Evolutionary conservation across 2,888 invertebrate species (phyloP).

Genomic region (Tanytarsus gracilentus): DNA sequence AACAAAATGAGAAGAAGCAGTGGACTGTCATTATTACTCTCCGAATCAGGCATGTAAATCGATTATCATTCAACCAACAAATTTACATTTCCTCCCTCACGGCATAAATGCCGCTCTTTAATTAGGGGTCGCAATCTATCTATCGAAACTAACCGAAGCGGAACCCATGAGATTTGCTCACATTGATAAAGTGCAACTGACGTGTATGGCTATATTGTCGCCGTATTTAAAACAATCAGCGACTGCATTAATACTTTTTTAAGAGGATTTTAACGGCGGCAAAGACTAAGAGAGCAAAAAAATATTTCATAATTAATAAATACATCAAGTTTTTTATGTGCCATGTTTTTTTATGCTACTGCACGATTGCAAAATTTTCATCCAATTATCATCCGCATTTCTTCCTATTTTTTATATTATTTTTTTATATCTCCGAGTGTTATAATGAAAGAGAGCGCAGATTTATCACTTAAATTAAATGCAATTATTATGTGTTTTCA

Average conservation of each 20-base stretch:
- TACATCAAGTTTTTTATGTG: too few relatives aligned
- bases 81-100: not conserved
- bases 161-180: too few relatives aligned
- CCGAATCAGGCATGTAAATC: slow-evolving; percentile 27
- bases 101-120: too few relatives aligned
- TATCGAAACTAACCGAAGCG: too few relatives aligned
- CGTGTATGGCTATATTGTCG: too few relatives aligned
- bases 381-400: slow-evolving; percentile 12
- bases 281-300: not conserved
- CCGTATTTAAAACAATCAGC: too few relatives aligned
- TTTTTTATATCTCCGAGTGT: not conserved
- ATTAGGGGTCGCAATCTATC: too few relatives aligned
- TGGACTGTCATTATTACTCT: slow-evolving; percentile 24
- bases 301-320: not conserved
- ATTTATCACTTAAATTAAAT: slow-evolving; percentile 18
- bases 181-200: too few relatives aligned
- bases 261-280: not conserved
- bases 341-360: not conserved
- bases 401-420: not conserved
- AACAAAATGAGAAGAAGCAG: too few relatives aligned
- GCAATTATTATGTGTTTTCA: slow-evolving; percentile 13
- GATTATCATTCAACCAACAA: slow-evolving; percentile 28
- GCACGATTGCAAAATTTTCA: slow-evolving; percentile 7
- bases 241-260: not conserved
- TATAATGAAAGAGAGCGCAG: not conserved